Evolutionary conservation across 2,113 vertebrate species (phyloP).

Genomic region (Microtus oregoni): DNA sequence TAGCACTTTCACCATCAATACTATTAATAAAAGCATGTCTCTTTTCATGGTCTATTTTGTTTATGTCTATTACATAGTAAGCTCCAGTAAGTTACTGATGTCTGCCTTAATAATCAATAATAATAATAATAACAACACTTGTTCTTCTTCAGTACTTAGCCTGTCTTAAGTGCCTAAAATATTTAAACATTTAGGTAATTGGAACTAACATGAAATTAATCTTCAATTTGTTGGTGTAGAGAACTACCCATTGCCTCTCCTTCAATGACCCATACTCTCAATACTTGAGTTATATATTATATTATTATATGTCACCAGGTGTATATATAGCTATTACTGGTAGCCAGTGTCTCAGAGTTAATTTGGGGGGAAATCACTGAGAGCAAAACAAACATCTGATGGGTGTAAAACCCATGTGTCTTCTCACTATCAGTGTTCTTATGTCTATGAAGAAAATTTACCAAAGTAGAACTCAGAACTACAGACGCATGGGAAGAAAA

Average conservation of each 20-base stretch:
- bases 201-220: not conserved
- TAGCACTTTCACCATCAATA: constrained; percentile 6
- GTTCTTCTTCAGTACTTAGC: not conserved
- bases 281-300: not conserved
- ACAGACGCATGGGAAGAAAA: constrained; percentile 53
- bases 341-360: not conserved
- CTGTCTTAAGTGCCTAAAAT: not conserved
- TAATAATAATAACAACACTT: not conserved
- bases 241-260: not conserved
- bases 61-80: not conserved
- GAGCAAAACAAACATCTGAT: not conserved
- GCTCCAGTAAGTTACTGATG: not conserved
- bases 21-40: not conserved
- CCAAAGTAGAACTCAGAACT: constrained; percentile 43
- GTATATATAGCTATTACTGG: constrained; percentile 11
- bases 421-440: not conserved
- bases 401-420: constrained; percentile 23
- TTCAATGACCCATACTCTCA: not conserved
- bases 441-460: not conserved
- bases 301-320: not conserved
- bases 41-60: not conserved
- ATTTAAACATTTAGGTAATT: constrained; percentile 21
- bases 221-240: not conserved
- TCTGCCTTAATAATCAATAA: not conserved
- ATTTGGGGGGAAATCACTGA: not conserved